These are phyloP conservation scores for Paratrypauchen microcephalus DNA, from an alignment of 2,797 vertebrate species.

Conservation along the genomic window DNA sequence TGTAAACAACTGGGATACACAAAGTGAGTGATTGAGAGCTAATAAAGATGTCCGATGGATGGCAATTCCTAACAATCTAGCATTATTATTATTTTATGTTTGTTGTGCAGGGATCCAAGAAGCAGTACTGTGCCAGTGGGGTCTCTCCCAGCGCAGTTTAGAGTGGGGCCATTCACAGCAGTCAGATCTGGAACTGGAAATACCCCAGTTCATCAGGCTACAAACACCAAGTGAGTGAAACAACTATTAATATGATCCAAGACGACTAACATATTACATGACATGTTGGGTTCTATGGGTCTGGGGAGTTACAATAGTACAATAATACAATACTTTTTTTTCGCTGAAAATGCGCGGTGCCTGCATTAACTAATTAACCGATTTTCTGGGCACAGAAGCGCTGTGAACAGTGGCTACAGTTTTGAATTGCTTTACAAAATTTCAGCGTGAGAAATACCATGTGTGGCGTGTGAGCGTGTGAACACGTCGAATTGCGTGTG, in stretches of 20 bases:
- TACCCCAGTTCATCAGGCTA: conserved; percentile 55
- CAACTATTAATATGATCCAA: background rate
- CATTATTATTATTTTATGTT: background rate
- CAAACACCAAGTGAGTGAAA: conserved; percentile 53
- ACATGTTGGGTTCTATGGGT: background rate
- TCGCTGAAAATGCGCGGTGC: too few species aligned
- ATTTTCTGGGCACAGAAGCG: too few species aligned
- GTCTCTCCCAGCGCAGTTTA: conserved; percentile 12
- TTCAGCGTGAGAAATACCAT: too few species aligned
- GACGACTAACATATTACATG: background rate
- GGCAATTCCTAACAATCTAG: background rate
- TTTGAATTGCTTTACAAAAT: too few species aligned
- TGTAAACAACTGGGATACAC: conserved; percentile 87
- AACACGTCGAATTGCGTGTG: too few species aligned
- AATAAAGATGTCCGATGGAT: background rate
- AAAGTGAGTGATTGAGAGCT: conserved; percentile 67
- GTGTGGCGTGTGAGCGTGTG: too few species aligned
- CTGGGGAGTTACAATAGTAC: too few species aligned
- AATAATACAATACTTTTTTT: too few species aligned
- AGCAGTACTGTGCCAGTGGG: conserved; percentile 36
- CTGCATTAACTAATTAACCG: too few species aligned
- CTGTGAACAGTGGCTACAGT: too few species aligned
- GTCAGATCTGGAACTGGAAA: conserved; percentile 27
- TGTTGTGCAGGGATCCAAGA: conserved; percentile 46
- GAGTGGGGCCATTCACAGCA: conserved; percentile 57